Base-by-base conservation (phyloP, 2,797 vertebrate genomes). In the Anguilla pacifica region DNA sequence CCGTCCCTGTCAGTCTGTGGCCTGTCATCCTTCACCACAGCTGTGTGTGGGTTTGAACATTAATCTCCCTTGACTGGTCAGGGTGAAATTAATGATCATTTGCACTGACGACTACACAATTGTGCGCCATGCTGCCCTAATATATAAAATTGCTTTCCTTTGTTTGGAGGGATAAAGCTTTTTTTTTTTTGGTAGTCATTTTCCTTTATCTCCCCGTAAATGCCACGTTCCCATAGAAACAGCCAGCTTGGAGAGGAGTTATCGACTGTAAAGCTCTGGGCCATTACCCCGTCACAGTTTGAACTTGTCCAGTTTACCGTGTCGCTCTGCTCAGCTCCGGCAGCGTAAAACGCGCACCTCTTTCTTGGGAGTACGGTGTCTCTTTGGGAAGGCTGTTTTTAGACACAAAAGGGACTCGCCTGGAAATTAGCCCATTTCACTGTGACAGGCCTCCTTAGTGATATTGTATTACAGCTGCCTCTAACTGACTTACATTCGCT, bases 51-150 rank as follows among this genome's bases (percentile, higher is more conserved):
- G 57, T 85, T 91, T 88, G 90, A 81, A 67, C 93, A 95, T 96
- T 96, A 95, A 95, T 96, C 94, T 94, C 92, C 87, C 86, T 93
- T 93, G 93, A 92, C 93, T 94, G 94, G 95, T 95, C 94, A 95
- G 94, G 94, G 90, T 93, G 93, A 96, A 96, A 96, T 96, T 94
- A 96, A 96, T 94, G 95, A 96, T 96, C 94, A 95, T 96, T 96
- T 96, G 95, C 94, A 92, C 94, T 95, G 95, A 96, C 92, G 94
- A 95, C 84, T 85, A 74, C 96, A 96, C 96, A 96, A 96, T 97
- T 94, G 92, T 93, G 93, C 94, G 94, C 94, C 95, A 94, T 90
- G 92, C 95, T 94, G 94, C 94, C 94, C 92, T 94, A 93, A 90
- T 92, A 95, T 94, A 92, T 94, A 93, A 96, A 96, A 96, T 95